Evolutionary conservation across 2,113 vertebrate genomes (phyloP), one percentile per base, ranked within the genome.

Genomic region (Morone saxatilis): DNA sequence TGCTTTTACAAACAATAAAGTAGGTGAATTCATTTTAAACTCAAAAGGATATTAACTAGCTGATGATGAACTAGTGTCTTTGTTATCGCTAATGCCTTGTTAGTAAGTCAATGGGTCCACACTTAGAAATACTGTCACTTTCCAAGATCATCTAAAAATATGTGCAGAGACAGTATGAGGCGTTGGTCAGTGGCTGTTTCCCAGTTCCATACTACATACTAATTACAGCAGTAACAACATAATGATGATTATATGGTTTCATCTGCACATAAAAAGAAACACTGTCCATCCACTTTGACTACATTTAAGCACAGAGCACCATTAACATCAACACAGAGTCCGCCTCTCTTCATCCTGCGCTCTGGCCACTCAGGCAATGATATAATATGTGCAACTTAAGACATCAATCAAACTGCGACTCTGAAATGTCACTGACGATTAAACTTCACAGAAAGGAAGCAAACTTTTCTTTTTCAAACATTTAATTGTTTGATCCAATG

Each of bases 1-100:
- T 81, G 76, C 51, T 75, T 83, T 40, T 56, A 69, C 63, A 63
- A 77, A 84, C 65, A 87, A 91, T 71, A 63, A 84, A 77, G 51
- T 12, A 60, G 53, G 51, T 71, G 31, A 80, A 67, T 81, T 85
- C 19, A 76, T 86, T 87, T 80, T 56, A 50, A 81, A 73, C 60
- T 74, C 20, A 47, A 77, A 71, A 81, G 57, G n/a, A 90, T 72
- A 75, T 84, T 65, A 85, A 85, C 63, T 38, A 65, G 38, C 60
- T 70, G 50, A 31, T 82, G 78, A 82, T 81, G 51, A 79, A 80
- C 47, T 19, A 6, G 50, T 63, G 4, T 19, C 50, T 72, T 54
- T 73, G 47, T 71, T 63, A 12, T 56, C 11, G 54, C 17, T 20
- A 57, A 59, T 51, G 22, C 50, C 13, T n/a, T 31, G 22, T 63